Conservation (phyloP, 2,113 vertebrate genomes). For the Lates calcarifer region DNA sequence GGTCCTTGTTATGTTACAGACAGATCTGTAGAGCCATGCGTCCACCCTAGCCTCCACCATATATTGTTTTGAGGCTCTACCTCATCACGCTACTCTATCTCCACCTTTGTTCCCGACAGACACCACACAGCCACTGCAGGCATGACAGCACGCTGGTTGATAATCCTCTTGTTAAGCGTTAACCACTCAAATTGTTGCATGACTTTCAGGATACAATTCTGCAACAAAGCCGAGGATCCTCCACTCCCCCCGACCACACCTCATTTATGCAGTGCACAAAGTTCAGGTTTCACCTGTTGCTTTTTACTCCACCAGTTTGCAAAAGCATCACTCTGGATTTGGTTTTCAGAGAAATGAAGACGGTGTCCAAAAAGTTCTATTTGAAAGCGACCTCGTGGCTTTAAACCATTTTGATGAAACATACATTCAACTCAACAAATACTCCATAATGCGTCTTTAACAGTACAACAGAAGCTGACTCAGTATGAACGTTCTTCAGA, state of each 20-base stretch:
- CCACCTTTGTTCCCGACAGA: not conserved
- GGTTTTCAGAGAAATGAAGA: not conserved
- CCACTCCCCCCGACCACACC: constrained; percentile 13
- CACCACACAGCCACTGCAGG: not conserved
- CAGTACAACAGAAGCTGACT: not conserved
- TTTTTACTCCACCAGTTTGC: not conserved
- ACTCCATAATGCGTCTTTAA: not conserved
- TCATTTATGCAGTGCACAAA: constrained; percentile 15
- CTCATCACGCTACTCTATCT: not conserved
- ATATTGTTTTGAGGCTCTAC: not conserved
- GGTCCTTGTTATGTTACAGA: too few species aligned
- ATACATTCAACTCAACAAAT: not conserved
- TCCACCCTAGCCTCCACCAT: not conserved
- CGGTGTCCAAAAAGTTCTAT: not conserved
- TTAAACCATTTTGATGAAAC: not conserved
- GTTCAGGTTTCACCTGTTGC: not conserved
- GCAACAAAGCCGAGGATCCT: too few species aligned
- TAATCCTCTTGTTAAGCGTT: too few species aligned
- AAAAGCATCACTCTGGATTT: not conserved
- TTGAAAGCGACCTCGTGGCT: not conserved
- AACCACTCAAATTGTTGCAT: too few species aligned
- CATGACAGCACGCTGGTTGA: too few species aligned
- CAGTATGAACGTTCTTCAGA: not conserved
- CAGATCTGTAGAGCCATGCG: too few species aligned
- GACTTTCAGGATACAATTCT: too few species aligned